phyloP scores from a whole-genome alignment of 2,888 invertebrate genomes.

The Mylabris sibirica region DNA sequence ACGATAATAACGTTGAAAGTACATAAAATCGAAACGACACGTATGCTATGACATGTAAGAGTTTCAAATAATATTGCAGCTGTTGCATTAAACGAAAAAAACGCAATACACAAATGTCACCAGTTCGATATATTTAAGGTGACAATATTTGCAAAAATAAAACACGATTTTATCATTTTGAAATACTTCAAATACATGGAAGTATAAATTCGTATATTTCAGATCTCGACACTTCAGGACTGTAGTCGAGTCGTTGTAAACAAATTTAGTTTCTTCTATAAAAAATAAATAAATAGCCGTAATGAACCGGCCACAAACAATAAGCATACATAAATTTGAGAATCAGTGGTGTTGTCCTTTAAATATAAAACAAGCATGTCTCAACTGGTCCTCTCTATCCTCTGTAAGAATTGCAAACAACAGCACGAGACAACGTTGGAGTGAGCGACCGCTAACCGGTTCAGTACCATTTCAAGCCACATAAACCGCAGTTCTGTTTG shows the following conservation, averaged over 20 bases:
- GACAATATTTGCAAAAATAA: not conserved
- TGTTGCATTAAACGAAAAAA: not conserved
- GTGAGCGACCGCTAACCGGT: slow-evolving; percentile 37
- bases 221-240: too few species aligned
- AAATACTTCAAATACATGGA: not conserved
- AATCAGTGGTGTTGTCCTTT: slow-evolving; percentile 20
- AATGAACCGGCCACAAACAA: not conserved
- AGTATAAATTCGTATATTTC: too few species aligned
- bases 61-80: slow-evolving; percentile 5
- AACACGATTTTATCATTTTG: not conserved
- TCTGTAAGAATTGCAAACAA: slow-evolving; percentile 32
- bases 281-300: too few species aligned
- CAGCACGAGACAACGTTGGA: slow-evolving; percentile 18
- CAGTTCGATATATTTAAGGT: not conserved
- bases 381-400: slow-evolving; percentile 27
- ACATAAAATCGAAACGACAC: not conserved
- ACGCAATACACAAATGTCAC: not conserved
- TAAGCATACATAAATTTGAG: not conserved
- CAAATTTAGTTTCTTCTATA: too few species aligned
- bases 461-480: slow-evolving; percentile 28
- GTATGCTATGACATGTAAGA: not conserved
- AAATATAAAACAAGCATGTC: slow-evolving; percentile 22
- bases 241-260: too few species aligned
- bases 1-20: not conserved
- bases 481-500: slow-evolving; percentile 19